phyloP scores from a whole-genome alignment of 2,888 invertebrate genomes.

The Emmelina monodactyla region DNA sequence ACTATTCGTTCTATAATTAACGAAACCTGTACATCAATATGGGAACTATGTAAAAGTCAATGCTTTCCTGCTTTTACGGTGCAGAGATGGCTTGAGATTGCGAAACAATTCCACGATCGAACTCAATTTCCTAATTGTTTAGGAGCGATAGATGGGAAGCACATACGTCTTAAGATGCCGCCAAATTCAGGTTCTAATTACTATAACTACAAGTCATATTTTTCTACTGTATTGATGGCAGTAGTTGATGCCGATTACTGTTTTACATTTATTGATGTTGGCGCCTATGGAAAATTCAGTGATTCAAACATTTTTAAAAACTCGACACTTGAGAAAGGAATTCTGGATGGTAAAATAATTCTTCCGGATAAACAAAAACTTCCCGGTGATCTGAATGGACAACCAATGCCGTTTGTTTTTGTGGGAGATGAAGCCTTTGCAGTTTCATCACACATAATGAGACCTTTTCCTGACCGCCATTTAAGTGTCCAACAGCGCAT shows the following conservation, averaged over 20 bases:
- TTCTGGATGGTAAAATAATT: conserved; percentile 1
- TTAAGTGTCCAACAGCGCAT: conserved; percentile 6
- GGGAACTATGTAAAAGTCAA: conserved; percentile 3
- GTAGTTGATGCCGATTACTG: conserved; percentile 9
- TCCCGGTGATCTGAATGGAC: conserved; percentile 4
- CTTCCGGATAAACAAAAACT: conserved; percentile 6
- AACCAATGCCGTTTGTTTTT: conserved; percentile 8
- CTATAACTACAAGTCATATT: conserved; percentile 10
- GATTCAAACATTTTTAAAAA: conserved; percentile 8
- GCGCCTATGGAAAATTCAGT: conserved; percentile 8
- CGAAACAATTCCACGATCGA: neutral
- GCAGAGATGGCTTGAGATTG: conserved; percentile 10
- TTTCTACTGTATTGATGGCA: conserved; percentile 10
- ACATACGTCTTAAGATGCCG: conserved; percentile 7
- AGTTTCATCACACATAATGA: conserved; percentile 3
- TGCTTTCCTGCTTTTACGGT: conserved; percentile 8
- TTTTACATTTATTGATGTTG: conserved; percentile 10
- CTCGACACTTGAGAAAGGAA: conserved; percentile 4
- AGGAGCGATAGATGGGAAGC: conserved; percentile 7
- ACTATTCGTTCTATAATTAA: conserved; percentile 8
- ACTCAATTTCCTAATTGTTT: conserved; percentile 3
- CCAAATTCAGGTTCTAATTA: conserved; percentile 8
- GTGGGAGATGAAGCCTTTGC: conserved; percentile 11
- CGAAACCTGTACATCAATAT: conserved; percentile 7
- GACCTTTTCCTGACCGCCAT: conserved; percentile 6